A percentile compares a stretch with the other conserved stretches of the same genome.
These are phyloP conservation scores for Danio choprae DNA, from an alignment of 2,797 vertebrate genomes.

Conservation along the genomic window DNA sequence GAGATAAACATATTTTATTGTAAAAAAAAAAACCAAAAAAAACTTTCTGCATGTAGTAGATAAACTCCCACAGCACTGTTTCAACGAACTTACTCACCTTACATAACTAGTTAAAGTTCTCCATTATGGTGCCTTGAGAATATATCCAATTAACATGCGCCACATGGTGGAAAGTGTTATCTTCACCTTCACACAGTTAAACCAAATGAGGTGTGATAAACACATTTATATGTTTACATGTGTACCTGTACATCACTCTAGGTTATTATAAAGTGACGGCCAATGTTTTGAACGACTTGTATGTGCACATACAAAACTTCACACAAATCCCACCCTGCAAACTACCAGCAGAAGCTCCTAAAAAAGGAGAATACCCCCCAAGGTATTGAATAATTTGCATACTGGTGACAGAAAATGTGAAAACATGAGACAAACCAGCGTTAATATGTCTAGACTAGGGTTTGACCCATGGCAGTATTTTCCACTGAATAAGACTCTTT, in stretches of 20 bases:
- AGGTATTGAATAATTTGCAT: not conserved
- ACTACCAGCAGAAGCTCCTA: not conserved
- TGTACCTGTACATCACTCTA: not conserved
- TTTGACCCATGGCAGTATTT: not conserved
- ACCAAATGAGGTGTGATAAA: not conserved
- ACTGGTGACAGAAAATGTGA: not conserved
- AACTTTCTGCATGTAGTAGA: not conserved
- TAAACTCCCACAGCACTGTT: not conserved
- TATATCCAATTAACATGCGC: constrained; percentile 14
- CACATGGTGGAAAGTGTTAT: constrained; percentile 6
- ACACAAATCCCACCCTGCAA: not conserved
- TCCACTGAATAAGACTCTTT: not conserved
- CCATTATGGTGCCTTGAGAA: not conserved
- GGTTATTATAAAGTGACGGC: constrained; percentile 4
- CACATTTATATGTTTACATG: not conserved
- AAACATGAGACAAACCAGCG: not conserved
- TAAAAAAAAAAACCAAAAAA: too few species aligned
- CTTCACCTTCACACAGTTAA: constrained; percentile 13
- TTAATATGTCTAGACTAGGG: not conserved
- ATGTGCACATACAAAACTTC: not conserved
- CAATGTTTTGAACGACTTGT: not conserved
- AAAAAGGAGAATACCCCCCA: too few species aligned
- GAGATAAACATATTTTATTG: not conserved
- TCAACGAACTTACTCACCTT: not conserved
- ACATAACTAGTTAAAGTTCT: not conserved